Percentiles rank a stretch among this genome's conserved stretches.
These are phyloP conservation scores for Actinernus sp. DNA, from an alignment of 92 coral and sea anemone genomes.

Conservation along the genomic window DNA sequence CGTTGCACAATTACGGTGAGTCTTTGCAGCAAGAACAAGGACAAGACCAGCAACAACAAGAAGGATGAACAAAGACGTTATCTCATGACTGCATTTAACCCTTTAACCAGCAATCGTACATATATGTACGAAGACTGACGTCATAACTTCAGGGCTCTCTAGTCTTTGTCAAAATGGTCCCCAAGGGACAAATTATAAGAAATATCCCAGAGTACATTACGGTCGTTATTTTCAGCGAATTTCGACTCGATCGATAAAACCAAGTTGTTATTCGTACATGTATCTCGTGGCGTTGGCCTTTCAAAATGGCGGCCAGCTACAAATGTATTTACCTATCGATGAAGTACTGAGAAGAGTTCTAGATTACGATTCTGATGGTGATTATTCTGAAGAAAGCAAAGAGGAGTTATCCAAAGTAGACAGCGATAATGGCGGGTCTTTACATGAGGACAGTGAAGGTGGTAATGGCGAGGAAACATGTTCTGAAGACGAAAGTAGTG, in stretches of 20 bases:
- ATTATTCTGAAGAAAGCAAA: conserved; percentile 34
- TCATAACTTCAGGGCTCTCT: too few species aligned
- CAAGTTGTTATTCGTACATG: too few species aligned
- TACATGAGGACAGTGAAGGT: conserved; percentile 3
- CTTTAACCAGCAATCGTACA: conserved; percentile 23
- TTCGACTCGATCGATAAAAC: too few species aligned
- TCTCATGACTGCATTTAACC: too few species aligned
- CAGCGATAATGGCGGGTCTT: too few species aligned
- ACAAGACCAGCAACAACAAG: not conserved
- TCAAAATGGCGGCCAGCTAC: conserved; percentile 49
- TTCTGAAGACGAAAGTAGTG: not conserved
- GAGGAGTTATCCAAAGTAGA: conserved; percentile 15
- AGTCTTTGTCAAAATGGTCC: too few species aligned
- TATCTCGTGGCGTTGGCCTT: too few species aligned
- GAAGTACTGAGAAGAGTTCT: conserved; percentile 22
- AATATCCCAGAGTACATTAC: too few species aligned
- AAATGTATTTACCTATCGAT: conserved; percentile 22
- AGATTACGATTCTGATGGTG: conserved; percentile 26
- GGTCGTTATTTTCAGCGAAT: too few species aligned
- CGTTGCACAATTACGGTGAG: too few species aligned
- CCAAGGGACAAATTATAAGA: too few species aligned
- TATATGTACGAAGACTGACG: not conserved
- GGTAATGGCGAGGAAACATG: not conserved
- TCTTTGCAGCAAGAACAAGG: not conserved
- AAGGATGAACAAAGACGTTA: not conserved